A percentile compares a stretch with the other conserved stretches of the same genome.
phyloP scores from a whole-genome alignment of 2,113 vertebrate species.

The Tonatia bakeri region DNA sequence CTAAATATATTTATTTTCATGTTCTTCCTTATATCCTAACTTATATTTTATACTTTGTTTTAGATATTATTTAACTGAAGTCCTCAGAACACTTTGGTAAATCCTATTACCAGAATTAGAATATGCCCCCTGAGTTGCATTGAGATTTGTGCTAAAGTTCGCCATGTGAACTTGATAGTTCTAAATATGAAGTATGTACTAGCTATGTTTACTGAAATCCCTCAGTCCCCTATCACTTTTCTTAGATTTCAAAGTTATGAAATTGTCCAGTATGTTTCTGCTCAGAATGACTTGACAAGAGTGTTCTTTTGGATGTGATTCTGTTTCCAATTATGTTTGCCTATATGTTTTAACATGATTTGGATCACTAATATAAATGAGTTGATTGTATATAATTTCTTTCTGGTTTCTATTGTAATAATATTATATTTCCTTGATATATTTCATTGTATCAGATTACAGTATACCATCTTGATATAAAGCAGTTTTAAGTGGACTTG shows the following conservation, averaged over 20 bases:
- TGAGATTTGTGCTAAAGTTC: constrained; percentile 70
- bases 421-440: not conserved
- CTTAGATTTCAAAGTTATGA: constrained; percentile 66
- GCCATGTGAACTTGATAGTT: constrained; percentile 64
- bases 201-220: constrained; percentile 60
- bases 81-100: constrained; percentile 29
- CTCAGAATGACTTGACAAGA: constrained; percentile 58
- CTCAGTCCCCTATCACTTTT: constrained; percentile 60
- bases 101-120: constrained; percentile 50
- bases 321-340: constrained; percentile 35
- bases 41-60: constrained; percentile 36
- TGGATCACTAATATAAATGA: constrained; percentile 36
- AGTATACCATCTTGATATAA: not conserved
- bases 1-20: constrained; percentile 24
- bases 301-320: constrained; percentile 50
- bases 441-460: constrained; percentile 8
- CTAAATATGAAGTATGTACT: constrained; percentile 60
- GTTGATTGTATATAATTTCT: not conserved
- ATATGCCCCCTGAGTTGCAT: constrained; percentile 39
- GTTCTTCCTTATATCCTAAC: not conserved
- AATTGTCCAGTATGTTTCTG: constrained; percentile 51
- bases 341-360: constrained; percentile 40
- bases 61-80: constrained; percentile 11
- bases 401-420: not conserved
- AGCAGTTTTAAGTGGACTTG: not conserved